These are phyloP conservation scores for Odontothrips loti DNA, from an alignment of 2,888 invertebrate genomes.

Conservation along the genomic window DNA sequence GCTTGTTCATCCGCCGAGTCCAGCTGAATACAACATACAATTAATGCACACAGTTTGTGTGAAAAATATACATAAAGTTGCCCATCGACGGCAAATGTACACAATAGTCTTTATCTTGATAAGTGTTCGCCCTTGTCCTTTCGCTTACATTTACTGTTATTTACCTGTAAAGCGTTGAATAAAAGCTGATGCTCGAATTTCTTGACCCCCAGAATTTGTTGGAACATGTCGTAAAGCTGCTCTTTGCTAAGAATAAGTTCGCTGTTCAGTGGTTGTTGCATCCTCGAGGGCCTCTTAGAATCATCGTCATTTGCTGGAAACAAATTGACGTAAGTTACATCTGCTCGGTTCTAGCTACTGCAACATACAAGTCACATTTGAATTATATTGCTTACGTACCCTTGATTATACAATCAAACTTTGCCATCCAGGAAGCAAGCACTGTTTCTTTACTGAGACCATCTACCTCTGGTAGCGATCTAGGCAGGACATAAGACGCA, in stretches of 20 bases:
- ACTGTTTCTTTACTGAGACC: slow-evolving; percentile 99
- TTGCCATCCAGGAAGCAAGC: slow-evolving; percentile 98
- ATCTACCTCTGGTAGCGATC: slow-evolving; percentile 98
- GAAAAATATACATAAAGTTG: background rate
- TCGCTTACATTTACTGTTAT: slow-evolving; percentile 31
- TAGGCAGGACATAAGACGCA: slow-evolving; percentile 44
- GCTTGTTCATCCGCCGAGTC: slow-evolving; percentile 99
- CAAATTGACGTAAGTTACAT: background rate
- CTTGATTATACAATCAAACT: slow-evolving; percentile 97
- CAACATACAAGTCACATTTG: background rate
- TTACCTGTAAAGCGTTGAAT: slow-evolving; percentile 94
- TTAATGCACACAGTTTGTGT: background rate
- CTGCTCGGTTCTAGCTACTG: too few species aligned
- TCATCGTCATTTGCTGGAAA: slow-evolving; percentile 72
- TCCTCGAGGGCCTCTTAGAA: slow-evolving; percentile 76
- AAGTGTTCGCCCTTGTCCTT: background rate
- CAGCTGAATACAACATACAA: slow-evolving; percentile 58
- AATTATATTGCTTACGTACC: slow-evolving; percentile 53
- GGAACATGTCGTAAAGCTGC: slow-evolving; percentile 99
- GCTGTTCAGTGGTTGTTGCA: slow-evolving; percentile 84
- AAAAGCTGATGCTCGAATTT: slow-evolving; percentile 99
- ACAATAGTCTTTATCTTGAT: background rate
- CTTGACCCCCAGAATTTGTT: slow-evolving; percentile 96
- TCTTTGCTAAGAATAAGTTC: slow-evolving; percentile 97
- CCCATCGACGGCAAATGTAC: too few species aligned